Conservation (phyloP, 2,888 invertebrate species). For the Iselma pallidipennis region DNA sequence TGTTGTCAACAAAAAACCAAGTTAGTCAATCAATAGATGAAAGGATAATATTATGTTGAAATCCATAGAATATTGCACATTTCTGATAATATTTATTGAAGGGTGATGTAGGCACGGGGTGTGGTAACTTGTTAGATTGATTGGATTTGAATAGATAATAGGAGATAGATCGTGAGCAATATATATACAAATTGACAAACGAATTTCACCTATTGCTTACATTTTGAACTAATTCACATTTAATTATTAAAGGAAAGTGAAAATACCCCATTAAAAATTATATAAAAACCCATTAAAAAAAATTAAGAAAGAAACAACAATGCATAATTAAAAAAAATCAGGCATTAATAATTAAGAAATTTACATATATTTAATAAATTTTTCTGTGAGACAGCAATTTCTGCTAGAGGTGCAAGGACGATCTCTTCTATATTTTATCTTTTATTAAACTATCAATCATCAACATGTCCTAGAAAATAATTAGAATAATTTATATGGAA, state of each 20-base stretch:
- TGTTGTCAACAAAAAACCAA: too few relatives aligned
- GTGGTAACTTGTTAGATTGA: constrained; percentile 20
- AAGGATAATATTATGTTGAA: too few relatives aligned
- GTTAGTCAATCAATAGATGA: not conserved
- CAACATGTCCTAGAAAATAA: not conserved
- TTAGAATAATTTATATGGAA: not conserved
- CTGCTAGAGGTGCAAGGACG: not conserved
- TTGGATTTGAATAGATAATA: constrained; percentile 14
- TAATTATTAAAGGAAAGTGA: not conserved
- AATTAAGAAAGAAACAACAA: too few relatives aligned
- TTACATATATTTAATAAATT: not conserved
- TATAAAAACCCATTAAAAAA: not conserved
- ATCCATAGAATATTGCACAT: too few relatives aligned
- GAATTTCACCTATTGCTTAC: not conserved
- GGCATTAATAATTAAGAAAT: not conserved
- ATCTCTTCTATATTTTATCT: not conserved
- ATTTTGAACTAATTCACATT: not conserved
- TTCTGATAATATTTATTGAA: not conserved
- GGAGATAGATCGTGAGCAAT: constrained; percentile 26
- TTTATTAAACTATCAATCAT: not conserved
- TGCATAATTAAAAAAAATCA: too few relatives aligned
- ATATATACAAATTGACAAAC: constrained; percentile 12
- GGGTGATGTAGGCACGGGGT: constrained; percentile 17
- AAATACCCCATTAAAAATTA: not conserved
- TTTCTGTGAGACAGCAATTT: not conserved